Conservation (phyloP, 2,888 invertebrate species). For the Drosophila macrospina region DNA sequence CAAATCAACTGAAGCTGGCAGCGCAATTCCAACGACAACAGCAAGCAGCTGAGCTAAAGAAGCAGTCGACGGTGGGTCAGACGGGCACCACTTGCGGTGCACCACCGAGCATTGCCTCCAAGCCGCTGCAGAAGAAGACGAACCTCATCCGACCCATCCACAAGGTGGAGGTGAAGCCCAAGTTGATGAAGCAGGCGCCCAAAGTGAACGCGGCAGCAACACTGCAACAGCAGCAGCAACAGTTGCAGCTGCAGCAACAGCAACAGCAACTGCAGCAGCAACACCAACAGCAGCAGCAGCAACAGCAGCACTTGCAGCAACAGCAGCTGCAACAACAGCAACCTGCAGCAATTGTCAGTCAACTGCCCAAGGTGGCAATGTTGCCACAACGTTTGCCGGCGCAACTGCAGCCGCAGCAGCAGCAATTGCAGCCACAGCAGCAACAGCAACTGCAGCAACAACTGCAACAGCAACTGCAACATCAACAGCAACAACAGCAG, state of each 20-base stretch:
- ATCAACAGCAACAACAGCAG: slow-evolving; percentile 21
- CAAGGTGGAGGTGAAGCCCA: slow-evolving; percentile 82
- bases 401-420: slow-evolving; percentile 42
- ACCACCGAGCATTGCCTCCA: slow-evolving; percentile 72
- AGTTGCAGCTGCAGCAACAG: slow-evolving; percentile 31
- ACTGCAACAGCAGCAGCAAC: slow-evolving; percentile 26
- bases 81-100: slow-evolving; percentile 67
- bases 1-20: too few species aligned
- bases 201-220: slow-evolving; percentile 44
- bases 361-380: background rate
- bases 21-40: slow-evolving; percentile 22
- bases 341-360: slow-evolving; percentile 15
- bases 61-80: slow-evolving; percentile 30
- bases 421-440: slow-evolving; percentile 23
- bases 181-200: slow-evolving; percentile 70
- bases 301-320: slow-evolving; percentile 44
- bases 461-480: slow-evolving; percentile 36
- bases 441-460: slow-evolving; percentile 27
- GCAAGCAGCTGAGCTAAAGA: slow-evolving; percentile 53
- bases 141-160: slow-evolving; percentile 82
- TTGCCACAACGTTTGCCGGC: slow-evolving; percentile 24
- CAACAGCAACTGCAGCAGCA: slow-evolving; percentile 14
- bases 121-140: slow-evolving; percentile 73
- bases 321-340: slow-evolving; percentile 45
- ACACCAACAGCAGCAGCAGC: slow-evolving; percentile 24